Conservation (phyloP, 2,797 vertebrate genomes). For the Ctenochaetus hawaiiensis region DNA sequence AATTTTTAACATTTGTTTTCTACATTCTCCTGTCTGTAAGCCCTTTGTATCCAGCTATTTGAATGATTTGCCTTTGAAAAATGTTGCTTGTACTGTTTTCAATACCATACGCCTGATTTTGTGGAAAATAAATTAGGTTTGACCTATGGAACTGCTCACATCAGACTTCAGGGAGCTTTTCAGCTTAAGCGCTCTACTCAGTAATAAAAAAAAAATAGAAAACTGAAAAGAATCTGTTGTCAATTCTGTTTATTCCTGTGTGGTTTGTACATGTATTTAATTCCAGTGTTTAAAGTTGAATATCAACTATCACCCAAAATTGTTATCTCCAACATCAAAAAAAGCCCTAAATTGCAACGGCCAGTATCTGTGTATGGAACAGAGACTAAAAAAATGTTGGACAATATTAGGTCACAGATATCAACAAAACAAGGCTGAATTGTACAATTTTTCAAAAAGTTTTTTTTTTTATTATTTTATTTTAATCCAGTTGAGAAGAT, state of each 20-base stretch:
- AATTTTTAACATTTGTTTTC: conserved; percentile 41
- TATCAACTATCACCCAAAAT: not conserved
- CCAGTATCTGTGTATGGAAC: too few species aligned
- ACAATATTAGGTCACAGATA: too few species aligned
- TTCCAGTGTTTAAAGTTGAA: not conserved
- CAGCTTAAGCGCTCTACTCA: conserved; percentile 77
- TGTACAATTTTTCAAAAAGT: too few species aligned
- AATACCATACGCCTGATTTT: conserved; percentile 58
- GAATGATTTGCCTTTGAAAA: conserved; percentile 70
- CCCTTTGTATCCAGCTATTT: conserved; percentile 53
- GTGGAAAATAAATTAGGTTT: conserved; percentile 63
- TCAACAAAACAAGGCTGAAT: too few species aligned
- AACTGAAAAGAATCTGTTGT: conserved; percentile 29
- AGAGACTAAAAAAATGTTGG: too few species aligned
- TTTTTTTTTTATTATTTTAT: too few species aligned
- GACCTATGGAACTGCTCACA: conserved; percentile 77
- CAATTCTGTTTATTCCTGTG: conserved; percentile 6
- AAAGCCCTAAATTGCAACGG: too few species aligned
- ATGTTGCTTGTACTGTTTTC: conserved; percentile 65
- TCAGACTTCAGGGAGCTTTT: conserved; percentile 86
- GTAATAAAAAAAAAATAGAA: conserved; percentile 63
- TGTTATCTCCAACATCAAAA: not conserved
- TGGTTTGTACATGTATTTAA: not conserved
- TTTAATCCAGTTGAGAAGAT: too few species aligned
- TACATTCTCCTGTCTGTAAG: conserved; percentile 49